phyloP scores from a whole-genome alignment of 2,888 invertebrate genomes.

The Cephus pulcher region DNA sequence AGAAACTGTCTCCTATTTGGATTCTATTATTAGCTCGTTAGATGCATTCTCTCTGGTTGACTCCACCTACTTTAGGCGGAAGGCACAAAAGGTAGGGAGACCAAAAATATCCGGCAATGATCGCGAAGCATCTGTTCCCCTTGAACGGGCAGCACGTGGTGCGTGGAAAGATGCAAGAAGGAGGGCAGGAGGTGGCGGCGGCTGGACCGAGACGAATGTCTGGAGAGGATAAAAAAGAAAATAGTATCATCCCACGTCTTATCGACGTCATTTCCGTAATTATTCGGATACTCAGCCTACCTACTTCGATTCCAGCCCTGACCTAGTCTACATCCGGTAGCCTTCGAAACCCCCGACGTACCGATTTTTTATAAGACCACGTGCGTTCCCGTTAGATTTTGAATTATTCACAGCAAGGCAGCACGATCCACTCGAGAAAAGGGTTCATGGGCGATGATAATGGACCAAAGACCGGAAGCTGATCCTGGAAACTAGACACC shows the following conservation, averaged over 20 bases:
- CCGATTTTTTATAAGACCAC: background rate
- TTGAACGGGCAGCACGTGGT: constrained; percentile 24
- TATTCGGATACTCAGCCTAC: background rate
- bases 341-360: background rate
- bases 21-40: constrained; percentile 5
- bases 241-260: background rate
- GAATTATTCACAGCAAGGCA: background rate
- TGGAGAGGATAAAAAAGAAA: background rate
- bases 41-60: background rate
- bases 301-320: background rate
- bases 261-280: background rate
- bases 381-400: background rate
- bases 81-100: background rate
- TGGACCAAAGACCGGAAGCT: background rate
- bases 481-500: background rate
- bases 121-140: constrained; percentile 36
- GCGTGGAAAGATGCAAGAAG: background rate
- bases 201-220: background rate
- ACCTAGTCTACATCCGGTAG: background rate
- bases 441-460: background rate
- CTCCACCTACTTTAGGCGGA: background rate
- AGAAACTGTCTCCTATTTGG: background rate
- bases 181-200: background rate
- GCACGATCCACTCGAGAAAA: background rate
- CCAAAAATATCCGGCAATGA: constrained; percentile 33